Conservation (phyloP, 2,797 vertebrate species). For the Loris lydekkerianus region DNA sequence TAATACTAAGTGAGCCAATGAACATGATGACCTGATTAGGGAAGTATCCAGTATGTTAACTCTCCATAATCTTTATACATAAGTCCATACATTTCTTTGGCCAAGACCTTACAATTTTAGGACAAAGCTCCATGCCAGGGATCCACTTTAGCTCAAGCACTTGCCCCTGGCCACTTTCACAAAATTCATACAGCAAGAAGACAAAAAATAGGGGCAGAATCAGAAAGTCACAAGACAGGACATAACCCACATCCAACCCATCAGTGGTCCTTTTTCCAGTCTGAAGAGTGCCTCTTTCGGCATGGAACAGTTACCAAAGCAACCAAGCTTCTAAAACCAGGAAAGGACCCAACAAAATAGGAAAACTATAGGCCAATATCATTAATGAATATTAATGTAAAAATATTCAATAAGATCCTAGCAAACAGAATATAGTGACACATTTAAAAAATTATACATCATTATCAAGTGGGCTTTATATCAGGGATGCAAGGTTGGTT, state of each 20-base stretch:
- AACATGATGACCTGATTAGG: too few relatives aligned
- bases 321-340: neutral
- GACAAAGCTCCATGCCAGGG: neutral
- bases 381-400: too few relatives aligned
- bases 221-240: neutral
- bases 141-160: neutral
- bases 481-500: too few relatives aligned
- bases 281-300: neutral
- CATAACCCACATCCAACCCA: neutral
- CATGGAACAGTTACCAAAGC: too few relatives aligned
- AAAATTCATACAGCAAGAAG: neutral
- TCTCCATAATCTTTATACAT: neutral
- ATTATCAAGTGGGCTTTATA: too few relatives aligned
- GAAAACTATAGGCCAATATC: too few relatives aligned
- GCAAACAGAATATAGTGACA: too few relatives aligned
- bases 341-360: too few relatives aligned
- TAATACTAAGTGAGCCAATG: too few relatives aligned
- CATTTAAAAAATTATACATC: too few relatives aligned
- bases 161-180: neutral
- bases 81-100: neutral
- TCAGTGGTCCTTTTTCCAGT: neutral
- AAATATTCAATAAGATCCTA: too few relatives aligned
- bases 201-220: neutral
- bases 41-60: neutral
- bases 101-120: neutral